phyloP scores from a whole-genome alignment of 1,140 invertebrate genomes.

The Orchestia grillus region DNA sequence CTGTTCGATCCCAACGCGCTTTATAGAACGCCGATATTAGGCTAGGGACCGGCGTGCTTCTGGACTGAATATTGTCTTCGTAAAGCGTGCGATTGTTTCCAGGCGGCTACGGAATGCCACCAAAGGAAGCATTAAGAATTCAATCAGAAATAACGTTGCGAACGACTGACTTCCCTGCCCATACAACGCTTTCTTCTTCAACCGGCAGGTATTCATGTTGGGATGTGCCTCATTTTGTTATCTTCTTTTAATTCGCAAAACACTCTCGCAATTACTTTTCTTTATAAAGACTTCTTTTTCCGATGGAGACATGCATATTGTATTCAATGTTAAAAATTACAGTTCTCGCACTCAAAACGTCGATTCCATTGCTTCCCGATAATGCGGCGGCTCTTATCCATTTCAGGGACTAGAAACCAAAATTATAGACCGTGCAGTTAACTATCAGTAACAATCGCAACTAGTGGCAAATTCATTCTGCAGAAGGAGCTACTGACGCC shows the following conservation, averaged over 20 bases:
- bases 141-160: not conserved
- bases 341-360: no score
- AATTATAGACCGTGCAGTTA: no score
- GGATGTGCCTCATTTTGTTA: not conserved
- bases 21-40: slow-evolving; percentile 24
- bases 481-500: not conserved
- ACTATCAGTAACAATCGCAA: no score
- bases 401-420: no score
- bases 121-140: not conserved
- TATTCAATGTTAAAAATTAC: not conserved
- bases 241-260: not conserved
- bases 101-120: not conserved
- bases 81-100: slow-evolving; percentile 11
- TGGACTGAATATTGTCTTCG: slow-evolving; percentile 23
- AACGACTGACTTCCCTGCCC: not conserved
- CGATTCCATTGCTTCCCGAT: not conserved
- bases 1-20: not conserved
- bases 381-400: not conserved
- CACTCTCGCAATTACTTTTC: not conserved
- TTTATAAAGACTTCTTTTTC: not conserved
- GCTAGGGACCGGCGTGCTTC: not conserved
- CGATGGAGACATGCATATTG: not conserved
- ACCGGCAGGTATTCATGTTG: not conserved
- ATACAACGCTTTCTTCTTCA: not conserved
- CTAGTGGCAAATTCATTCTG: not conserved